phyloP scores from a whole-genome alignment of 2,888 invertebrate species.

The Trichopoda pennipes region DNA sequence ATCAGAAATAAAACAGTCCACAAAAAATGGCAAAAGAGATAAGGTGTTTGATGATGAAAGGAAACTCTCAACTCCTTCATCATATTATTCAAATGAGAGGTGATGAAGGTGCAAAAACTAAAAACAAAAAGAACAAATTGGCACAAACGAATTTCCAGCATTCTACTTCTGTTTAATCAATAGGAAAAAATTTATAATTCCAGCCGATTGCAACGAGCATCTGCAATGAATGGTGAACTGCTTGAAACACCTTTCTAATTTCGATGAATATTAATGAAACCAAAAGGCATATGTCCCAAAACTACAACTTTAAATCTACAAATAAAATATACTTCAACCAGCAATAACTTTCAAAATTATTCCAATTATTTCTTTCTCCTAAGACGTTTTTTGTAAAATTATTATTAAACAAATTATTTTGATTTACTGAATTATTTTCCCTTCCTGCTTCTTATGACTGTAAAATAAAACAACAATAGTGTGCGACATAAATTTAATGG shows the following conservation, averaged over 20 bases:
- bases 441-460: neutral
- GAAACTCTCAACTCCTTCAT: conserved; percentile 49
- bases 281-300: too few species aligned
- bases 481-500: conserved; percentile 48
- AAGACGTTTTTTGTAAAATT: conserved; percentile 4
- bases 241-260: too few species aligned
- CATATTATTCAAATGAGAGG: conserved; percentile 21
- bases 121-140: neutral
- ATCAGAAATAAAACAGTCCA: conserved; percentile 32
- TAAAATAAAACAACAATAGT: conserved; percentile 3
- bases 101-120: neutral
- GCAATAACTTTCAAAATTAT: too few species aligned
- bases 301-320: too few species aligned
- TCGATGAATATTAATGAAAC: too few species aligned
- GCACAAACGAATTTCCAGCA: conserved; percentile 16
- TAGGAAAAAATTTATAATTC: neutral
- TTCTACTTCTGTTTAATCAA: neutral
- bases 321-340: too few species aligned
- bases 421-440: conserved; percentile 47
- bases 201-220: too few species aligned
- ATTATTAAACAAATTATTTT: conserved; percentile 42
- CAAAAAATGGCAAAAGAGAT: conserved; percentile 17
- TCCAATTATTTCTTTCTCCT: neutral
- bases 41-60: conserved; percentile 55
- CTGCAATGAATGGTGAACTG: too few species aligned